Percentiles rank a stretch among this genome's conserved stretches.
phyloP scores from a whole-genome alignment of 2,113 vertebrate genomes.

The Rhinogobius similis region DNA sequence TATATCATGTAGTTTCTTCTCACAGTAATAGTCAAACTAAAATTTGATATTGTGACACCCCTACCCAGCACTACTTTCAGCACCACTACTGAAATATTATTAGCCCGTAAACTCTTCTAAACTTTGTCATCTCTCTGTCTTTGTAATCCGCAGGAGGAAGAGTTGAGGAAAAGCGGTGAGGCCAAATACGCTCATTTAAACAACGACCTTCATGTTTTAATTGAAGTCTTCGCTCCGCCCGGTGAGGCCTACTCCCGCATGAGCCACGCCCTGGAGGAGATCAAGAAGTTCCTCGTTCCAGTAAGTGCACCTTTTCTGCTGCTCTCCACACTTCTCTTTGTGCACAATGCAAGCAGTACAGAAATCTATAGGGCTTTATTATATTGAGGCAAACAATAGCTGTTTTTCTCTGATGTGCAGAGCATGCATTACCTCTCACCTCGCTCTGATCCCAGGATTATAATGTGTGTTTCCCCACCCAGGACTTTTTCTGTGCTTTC shows the following conservation, averaged over 20 bases:
- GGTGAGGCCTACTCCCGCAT: constrained; percentile 98
- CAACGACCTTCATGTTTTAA: constrained; percentile 97
- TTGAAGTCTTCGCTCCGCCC: constrained; percentile 98
- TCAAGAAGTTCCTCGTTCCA: constrained; percentile 98
- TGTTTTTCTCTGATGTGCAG: background rate
- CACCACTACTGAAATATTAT: no score
- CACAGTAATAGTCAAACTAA: no score
- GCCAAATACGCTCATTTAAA: constrained; percentile 95
- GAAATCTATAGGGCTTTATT: constrained; percentile 1
- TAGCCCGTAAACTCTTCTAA: no score
- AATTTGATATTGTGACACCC: no score
- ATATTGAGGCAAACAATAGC: background rate
- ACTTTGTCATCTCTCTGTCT: constrained; percentile 12
- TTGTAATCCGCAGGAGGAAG: constrained; percentile 88
- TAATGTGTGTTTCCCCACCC: background rate
- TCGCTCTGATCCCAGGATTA: background rate
- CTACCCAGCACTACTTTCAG: no score
- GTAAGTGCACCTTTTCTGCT: constrained; percentile 81
- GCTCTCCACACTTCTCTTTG: constrained; percentile 26
- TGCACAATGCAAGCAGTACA: background rate
- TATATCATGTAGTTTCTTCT: no score
- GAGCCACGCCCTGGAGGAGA: constrained; percentile 98
- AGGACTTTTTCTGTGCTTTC: background rate
- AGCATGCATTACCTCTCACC: constrained; percentile 9
- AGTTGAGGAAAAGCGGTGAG: constrained; percentile 95